A percentile compares a stretch with the other conserved stretches of the same genome.
phyloP scores from a whole-genome alignment of 2,888 invertebrate species.

The Lepeophtheirus nordmannii region DNA sequence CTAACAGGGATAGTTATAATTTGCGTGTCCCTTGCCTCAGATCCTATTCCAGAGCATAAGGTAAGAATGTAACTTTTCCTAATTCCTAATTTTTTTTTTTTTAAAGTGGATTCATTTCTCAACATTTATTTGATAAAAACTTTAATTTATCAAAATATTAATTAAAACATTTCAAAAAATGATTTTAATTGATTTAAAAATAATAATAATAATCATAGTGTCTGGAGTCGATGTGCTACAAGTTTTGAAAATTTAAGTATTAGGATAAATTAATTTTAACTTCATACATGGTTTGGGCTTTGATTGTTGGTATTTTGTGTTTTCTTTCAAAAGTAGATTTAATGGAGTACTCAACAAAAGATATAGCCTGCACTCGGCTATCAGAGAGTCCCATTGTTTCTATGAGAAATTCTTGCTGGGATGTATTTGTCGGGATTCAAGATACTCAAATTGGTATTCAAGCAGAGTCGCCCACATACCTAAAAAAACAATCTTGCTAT shows the following conservation, averaged over 20 bases:
- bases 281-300: too few species aligned
- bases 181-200: too few species aligned
- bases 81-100: too few species aligned
- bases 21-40: conserved; percentile 37
- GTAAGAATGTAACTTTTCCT: conserved; percentile 22
- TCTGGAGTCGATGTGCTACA: too few species aligned
- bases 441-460: not conserved
- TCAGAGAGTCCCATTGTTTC: not conserved
- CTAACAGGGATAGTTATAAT: conserved; percentile 34
- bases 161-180: not conserved
- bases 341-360: not conserved
- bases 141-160: not conserved
- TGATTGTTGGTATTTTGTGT: too few species aligned
- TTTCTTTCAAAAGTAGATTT: not conserved
- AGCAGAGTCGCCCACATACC: not conserved
- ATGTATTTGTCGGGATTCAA: not conserved
- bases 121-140: not conserved
- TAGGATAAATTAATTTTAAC: too few species aligned
- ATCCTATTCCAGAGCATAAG: conserved; percentile 35
- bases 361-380: not conserved
- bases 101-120: not conserved
- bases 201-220: too few species aligned
- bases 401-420: not conserved
- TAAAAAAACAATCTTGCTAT: not conserved
- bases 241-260: too few species aligned